These are phyloP conservation scores for Cisticola juncidis DNA, from an alignment of 2,113 vertebrate genomes.

Conservation along the genomic window DNA sequence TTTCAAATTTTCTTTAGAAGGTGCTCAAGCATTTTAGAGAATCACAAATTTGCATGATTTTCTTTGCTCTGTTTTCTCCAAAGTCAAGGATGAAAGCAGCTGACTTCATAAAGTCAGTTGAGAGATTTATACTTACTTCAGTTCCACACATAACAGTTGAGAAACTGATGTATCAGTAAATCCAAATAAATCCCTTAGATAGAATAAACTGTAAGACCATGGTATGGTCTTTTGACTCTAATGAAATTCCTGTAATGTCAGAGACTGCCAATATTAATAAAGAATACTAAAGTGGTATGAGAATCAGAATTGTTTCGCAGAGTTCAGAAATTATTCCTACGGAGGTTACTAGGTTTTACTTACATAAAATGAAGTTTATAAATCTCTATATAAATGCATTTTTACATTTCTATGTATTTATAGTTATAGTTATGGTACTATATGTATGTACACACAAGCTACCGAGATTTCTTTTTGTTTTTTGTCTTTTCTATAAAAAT, in stretches of 20 bases:
- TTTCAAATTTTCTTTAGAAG: background rate
- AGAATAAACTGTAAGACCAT: background rate
- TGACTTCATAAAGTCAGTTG: background rate
- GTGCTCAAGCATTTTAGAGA: background rate
- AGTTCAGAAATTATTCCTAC: background rate
- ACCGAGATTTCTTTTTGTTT: background rate
- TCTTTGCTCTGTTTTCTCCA: background rate
- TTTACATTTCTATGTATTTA: too few species aligned
- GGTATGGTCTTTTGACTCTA: background rate
- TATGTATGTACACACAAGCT: background rate
- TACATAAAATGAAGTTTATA: background rate
- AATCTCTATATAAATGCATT: background rate
- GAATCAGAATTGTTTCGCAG: background rate
- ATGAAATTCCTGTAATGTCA: background rate
- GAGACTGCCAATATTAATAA: background rate
- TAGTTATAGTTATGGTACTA: too few species aligned
- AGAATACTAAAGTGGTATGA: background rate
- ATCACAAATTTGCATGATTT: background rate
- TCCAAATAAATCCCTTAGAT: background rate
- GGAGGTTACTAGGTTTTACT: background rate
- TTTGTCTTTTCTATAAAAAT: background rate
- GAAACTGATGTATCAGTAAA: background rate
- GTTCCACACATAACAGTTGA: background rate
- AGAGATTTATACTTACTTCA: background rate
- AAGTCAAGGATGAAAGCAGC: background rate